Evolutionary conservation across 2,888 invertebrate species (phyloP), one percentile per base, ranked within the genome.

Genomic region (Dryomyza anilis): DNA sequence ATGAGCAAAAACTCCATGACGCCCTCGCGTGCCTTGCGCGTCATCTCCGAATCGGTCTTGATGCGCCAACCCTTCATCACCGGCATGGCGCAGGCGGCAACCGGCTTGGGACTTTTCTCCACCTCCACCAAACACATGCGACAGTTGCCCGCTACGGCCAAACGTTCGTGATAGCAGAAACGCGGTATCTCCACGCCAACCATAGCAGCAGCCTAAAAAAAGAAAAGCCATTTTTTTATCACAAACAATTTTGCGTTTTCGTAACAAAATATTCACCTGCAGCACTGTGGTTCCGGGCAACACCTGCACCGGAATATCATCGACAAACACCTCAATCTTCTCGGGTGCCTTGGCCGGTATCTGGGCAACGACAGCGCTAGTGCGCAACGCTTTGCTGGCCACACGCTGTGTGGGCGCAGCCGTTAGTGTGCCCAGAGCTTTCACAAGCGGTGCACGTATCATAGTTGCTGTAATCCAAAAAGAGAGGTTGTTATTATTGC

Each of bases 31-130:
- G 89, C 89, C 80, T 91, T 89, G 69, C 88, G 88, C 0, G 96
- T 96, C 85, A 98, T 86, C 73, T 96, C 95, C 0, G 98, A 98
- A 82, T 99, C 94, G 21, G 99, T 99, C 83, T 98, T 98, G 21
- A 99, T 90, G 71, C 93, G 89, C 99, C 95, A 96, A n/a, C 98
- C 99, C 84, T 98, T 98, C 98, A 99, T 97, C 0, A 99, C 98
- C 0, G 99, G 99, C 98, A 99, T 99, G 14, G 99, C 99, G 84
- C 99, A 99, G 0, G 98, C 97, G 8, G 99, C 99, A 0, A 97
- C 94, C 0, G 98, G 98, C 87, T 99, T 97, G 1, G 96, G 92
- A 46, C 97, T 95, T 82, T 95, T 98, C 82, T 99, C 99, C 12
- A 99, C 97, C 85, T 99, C 99, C 0, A 99, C 99, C 29, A 99